Conservation (phyloP, 2,888 invertebrate species). For the Scrobipalpa atriplicella region DNA sequence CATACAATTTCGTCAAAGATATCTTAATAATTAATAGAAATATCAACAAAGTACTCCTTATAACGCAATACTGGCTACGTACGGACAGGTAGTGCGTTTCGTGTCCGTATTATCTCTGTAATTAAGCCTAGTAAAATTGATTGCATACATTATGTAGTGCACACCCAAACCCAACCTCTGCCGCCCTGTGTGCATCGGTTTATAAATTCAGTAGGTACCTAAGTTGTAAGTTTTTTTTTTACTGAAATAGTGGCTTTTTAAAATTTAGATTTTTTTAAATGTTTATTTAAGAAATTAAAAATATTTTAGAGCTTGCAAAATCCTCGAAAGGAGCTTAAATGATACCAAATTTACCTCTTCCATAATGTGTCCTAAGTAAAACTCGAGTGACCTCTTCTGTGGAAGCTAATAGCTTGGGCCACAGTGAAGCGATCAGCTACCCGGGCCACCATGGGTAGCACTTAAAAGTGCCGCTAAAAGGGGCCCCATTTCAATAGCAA, state of each 20-base stretch:
- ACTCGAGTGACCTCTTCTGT: neutral
- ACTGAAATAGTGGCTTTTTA: no score
- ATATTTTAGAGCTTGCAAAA: no score
- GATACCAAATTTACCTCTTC: no score
- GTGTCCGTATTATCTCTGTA: constrained; percentile 9
- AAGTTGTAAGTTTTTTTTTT: no score
- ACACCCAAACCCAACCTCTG: neutral
- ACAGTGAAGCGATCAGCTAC: constrained; percentile 50
- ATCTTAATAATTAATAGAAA: no score
- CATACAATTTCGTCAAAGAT: no score
- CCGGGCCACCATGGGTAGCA: constrained; percentile 61
- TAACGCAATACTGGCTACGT: neutral
- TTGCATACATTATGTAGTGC: constrained; percentile 6
- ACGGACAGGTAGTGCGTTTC: neutral
- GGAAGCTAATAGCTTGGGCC: constrained; percentile 10
- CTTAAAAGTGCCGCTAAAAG: constrained; percentile 78
- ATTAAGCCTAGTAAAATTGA: constrained; percentile 11
- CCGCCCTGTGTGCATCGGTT: neutral
- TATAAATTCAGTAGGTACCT: neutral
- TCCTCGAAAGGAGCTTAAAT: no score
- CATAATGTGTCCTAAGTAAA: neutral
- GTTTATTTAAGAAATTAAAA: no score
- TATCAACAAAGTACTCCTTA: neutral
- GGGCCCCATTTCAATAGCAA: constrained; percentile 71
- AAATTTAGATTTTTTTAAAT: no score